Evolutionary conservation across 2,113 vertebrate species (phyloP).

Genomic region (Microcebus griseorufus): DNA sequence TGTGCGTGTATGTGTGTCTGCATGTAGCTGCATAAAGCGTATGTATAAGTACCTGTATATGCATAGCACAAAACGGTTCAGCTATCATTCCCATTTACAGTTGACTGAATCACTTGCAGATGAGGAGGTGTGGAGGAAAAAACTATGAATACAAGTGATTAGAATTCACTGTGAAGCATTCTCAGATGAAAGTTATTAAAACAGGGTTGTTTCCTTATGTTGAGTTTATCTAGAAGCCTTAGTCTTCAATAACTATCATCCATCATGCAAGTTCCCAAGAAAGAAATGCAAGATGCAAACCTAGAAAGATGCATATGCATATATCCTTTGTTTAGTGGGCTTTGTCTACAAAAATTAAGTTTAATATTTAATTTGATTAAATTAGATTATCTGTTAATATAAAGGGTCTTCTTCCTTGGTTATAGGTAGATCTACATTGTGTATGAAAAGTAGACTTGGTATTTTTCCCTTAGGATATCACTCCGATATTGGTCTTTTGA

Average conservation of each 20-base stretch:
- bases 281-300: background rate
- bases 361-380: background rate
- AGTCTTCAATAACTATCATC: background rate
- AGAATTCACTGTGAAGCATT: background rate
- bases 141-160: background rate
- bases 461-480: background rate
- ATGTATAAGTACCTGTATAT: background rate
- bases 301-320: background rate
- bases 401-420: background rate
- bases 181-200: background rate
- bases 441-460: background rate
- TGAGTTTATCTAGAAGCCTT: background rate
- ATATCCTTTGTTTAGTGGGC: background rate
- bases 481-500: background rate
- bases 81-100: background rate
- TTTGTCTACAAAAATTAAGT: background rate
- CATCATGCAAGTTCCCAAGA: background rate
- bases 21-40: background rate
- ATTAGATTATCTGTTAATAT: background rate
- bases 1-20: background rate
- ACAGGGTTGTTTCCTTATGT: background rate
- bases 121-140: background rate
- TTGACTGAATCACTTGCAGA: background rate
- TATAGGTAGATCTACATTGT: background rate
- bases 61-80: background rate